A percentile compares a stretch with the other conserved stretches of the same genome.
These are phyloP conservation scores for Nemapogon koenigi DNA, from an alignment of 2,888 invertebrate genomes.

Conservation along the genomic window DNA sequence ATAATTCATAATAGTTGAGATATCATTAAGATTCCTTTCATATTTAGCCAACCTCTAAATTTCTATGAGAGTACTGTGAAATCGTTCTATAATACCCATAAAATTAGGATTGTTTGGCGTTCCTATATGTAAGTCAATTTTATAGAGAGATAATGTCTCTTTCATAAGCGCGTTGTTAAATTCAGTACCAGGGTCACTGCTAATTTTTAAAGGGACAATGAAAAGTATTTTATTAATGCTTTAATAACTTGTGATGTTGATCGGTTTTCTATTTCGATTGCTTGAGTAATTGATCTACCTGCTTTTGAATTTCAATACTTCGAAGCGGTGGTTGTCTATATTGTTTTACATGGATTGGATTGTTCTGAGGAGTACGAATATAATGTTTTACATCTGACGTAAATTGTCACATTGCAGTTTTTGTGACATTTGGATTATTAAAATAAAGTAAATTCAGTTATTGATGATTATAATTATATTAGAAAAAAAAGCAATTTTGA, in stretches of 20 bases:
- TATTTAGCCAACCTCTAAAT: constrained; percentile 22
- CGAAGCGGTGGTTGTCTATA: constrained; percentile 14
- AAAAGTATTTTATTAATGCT: constrained; percentile 21
- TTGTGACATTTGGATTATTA: too few species aligned
- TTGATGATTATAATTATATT: too few species aligned
- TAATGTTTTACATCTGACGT: constrained; percentile 5
- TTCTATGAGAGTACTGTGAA: constrained; percentile 20
- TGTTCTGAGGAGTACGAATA: constrained; percentile 17
- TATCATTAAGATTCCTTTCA: constrained; percentile 16
- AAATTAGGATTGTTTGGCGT: constrained; percentile 21
- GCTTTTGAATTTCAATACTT: constrained; percentile 15
- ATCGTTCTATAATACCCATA: constrained; percentile 19
- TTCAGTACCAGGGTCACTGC: constrained; percentile 20
- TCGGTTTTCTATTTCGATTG: constrained; percentile 17
- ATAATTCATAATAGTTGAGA: constrained; percentile 20
- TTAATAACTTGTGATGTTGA: constrained; percentile 20
- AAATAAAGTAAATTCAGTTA: too few species aligned
- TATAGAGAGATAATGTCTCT: constrained; percentile 17
- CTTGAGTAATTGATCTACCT: constrained; percentile 20
- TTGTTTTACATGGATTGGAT: constrained; percentile 16
- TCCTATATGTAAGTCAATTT: constrained; percentile 19
- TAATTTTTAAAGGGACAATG: constrained; percentile 18
- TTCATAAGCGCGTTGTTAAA: constrained; percentile 21
- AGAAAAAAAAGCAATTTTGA: too few species aligned
- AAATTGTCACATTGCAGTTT: too few species aligned